These are phyloP conservation scores for Ifrita kowaldi DNA, from an alignment of 2,113 vertebrate genomes.

Conservation along the genomic window DNA sequence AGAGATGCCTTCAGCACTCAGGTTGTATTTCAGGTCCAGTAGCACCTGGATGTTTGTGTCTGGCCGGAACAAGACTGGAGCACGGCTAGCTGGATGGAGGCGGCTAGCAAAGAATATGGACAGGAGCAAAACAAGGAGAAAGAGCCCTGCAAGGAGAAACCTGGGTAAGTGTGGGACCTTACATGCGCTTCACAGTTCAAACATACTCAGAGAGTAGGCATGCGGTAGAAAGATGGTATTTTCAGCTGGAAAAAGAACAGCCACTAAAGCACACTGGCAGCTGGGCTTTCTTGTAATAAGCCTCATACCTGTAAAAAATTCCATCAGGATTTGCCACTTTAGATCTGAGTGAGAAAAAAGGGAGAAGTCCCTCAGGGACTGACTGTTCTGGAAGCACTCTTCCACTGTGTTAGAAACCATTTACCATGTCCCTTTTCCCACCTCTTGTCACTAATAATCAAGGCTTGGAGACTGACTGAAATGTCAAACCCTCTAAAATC, in stretches of 20 bases:
- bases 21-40: constrained; percentile 92
- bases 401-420: neutral
- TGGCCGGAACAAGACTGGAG: constrained; percentile 87
- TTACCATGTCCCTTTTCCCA: neutral
- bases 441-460: neutral
- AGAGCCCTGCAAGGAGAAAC: constrained; percentile 77
- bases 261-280: neutral
- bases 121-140: constrained; percentile 81
- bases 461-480: neutral
- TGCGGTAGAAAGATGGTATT: neutral
- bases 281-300: neutral
- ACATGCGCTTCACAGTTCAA: too few relatives aligned
- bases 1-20: constrained; percentile 94
- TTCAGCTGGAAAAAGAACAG: neutral
- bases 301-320: neutral
- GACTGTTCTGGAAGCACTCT: neutral
- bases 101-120: constrained; percentile 88
- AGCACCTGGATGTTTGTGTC: constrained; percentile 96
- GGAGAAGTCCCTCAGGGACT: neutral
- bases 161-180: neutral
- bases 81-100: constrained; percentile 89
- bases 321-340: neutral
- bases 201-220: neutral
- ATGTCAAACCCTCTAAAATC: neutral
- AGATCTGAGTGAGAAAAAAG: neutral